Base-by-base conservation (phyloP, 1,140 invertebrate genomes). In the Lordiphosa collinella region DNA sequence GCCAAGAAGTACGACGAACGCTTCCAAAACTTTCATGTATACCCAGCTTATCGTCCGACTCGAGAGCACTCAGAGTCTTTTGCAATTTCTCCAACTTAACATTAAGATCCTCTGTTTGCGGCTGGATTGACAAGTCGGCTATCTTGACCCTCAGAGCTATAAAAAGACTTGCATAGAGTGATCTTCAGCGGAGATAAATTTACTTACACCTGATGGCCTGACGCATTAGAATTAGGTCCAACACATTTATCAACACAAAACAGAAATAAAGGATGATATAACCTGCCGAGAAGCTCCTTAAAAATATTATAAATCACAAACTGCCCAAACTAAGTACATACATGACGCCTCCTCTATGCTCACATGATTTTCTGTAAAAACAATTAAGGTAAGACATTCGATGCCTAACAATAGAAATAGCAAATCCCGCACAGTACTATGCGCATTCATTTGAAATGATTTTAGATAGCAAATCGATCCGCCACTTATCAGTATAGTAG, bases 361-460 rank as follows among this genome's bases (percentile, higher is more conserved):
- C 6, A 66, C 32, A 2, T 2, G 18, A 0, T 12, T 0, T 0
- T 9, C 22, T 0, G 3, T 7, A n/a, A 47, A 36, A 8, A 75
- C 25, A 0, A 65, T 41, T 5, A 34, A 16, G 2, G 37, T 34
- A 0, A 65, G 10, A 13, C 56, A 3, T 9, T 59, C 54, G 0
- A 70, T 0, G 2, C 40, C 22, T 7, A 80, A 18, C 12, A 50
- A 2, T 0, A 82, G 18, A n/a, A 82, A 71, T 2, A 80, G 10
- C 1, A 71, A n/a, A 36, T 82, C 78, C 0, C 58, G 38, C 14
- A 60, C 16, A 0, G 54, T 34, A 10, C 37, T 40, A 18, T 49
- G 12, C 2, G 57, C 62, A 9, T 67, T 60, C 57, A 80, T 71
- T 3, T 29, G 40, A 22, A 80, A 82, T 0, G 76, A 71, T 11